Conservation (phyloP, 1,140 invertebrate genomes). For the Sycophaga agraensis region DNA sequence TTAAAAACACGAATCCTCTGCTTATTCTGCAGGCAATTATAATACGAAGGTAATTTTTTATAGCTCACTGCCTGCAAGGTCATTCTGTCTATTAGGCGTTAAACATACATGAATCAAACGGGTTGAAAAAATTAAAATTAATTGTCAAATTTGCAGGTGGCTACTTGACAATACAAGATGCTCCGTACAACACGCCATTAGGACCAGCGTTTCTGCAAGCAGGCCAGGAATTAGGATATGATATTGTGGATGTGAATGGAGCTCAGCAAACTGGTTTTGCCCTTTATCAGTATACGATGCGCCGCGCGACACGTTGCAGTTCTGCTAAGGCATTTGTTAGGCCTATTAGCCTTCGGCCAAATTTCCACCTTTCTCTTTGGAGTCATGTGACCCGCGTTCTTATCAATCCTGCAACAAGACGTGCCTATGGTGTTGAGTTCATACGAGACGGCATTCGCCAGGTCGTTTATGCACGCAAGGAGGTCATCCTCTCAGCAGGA, state of each 20-base stretch:
- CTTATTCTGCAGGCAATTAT: no score
- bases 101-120: no score
- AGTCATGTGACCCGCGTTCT: conserved; percentile 76
- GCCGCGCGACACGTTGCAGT: conserved; percentile 74
- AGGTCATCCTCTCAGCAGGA: conserved; percentile 79
- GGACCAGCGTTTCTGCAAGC: conserved; percentile 84
- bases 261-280: conserved; percentile 79
- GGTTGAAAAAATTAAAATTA: no score
- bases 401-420: conserved; percentile 69
- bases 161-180: conserved; percentile 77
- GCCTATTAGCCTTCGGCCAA: conserved; percentile 70
- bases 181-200: conserved; percentile 78
- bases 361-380: conserved; percentile 75
- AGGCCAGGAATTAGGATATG: conserved; percentile 87
- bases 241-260: conserved; percentile 76
- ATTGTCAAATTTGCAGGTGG: no score
- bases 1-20: no score
- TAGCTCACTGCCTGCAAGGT: no score
- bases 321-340: conserved; percentile 79
- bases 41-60: no score
- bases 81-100: no score
- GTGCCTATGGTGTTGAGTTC: conserved; percentile 78
- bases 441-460: conserved; percentile 67
- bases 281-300: conserved; percentile 80
- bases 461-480: conserved; percentile 69